A percentile compares a stretch with the other conserved stretches of the same genome.
phyloP scores from a whole-genome alignment of 2,888 invertebrate species.

The Sarcophaga subvicina region DNA sequence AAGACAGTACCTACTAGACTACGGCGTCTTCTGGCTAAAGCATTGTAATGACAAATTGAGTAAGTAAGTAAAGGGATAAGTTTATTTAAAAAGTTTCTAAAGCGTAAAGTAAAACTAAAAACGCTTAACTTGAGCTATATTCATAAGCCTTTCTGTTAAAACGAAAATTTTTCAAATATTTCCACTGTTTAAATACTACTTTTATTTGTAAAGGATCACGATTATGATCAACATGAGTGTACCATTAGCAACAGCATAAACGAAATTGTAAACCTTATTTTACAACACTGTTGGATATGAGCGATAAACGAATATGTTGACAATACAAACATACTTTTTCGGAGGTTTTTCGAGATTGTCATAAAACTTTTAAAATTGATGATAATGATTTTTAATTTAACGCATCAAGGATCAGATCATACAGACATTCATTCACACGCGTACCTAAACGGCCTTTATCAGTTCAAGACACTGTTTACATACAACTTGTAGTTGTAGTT shows the following conservation, averaged over 20 bases:
- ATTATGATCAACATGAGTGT: slow-evolving; percentile 23
- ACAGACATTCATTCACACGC: slow-evolving; percentile 39
- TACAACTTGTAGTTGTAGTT: not conserved
- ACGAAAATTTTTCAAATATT: not conserved
- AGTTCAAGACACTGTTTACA: not conserved
- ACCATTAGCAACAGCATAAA: not conserved
- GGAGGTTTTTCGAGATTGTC: slow-evolving; percentile 36
- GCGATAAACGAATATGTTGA: slow-evolving; percentile 17
- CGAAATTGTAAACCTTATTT: not conserved
- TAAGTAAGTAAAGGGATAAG: no score
- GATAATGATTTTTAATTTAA: slow-evolving; percentile 60
- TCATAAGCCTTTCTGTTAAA: not conserved
- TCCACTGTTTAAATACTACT: slow-evolving; percentile 31
- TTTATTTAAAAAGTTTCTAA: no score
- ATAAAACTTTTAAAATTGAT: slow-evolving; percentile 47
- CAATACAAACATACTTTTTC: slow-evolving; percentile 17
- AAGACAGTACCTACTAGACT: no score
- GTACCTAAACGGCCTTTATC: no score
- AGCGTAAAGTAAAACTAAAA: no score
- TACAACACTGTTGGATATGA: slow-evolving; percentile 8
- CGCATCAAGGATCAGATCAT: slow-evolving; percentile 49
- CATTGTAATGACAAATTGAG: no score
- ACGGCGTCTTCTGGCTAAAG: no score
- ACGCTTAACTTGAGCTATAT: no score
- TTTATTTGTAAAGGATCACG: slow-evolving; percentile 11